A percentile compares a stretch with the other conserved stretches of the same genome.
Evolutionary conservation across 2,113 vertebrate species (phyloP).

Genomic region (Urocitellus parryii): DNA sequence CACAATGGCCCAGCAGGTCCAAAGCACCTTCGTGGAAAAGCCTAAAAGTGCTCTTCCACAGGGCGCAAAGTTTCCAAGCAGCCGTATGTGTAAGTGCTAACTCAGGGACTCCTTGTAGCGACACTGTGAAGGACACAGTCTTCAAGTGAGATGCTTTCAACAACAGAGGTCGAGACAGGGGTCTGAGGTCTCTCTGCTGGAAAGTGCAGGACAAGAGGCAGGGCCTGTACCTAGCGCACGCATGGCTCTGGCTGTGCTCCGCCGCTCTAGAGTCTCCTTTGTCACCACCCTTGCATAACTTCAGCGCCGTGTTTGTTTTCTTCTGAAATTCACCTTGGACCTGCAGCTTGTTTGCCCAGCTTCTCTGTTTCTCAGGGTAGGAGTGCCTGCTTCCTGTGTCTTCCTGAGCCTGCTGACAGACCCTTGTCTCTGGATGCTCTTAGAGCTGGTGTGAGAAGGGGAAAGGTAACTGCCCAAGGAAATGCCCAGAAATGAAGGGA

Average conservation of each 20-base stretch:
- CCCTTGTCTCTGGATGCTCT: not conserved
- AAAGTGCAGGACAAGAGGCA: not conserved
- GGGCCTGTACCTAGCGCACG: accelerated
- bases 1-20: not conserved
- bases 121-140: not conserved
- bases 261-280: not conserved
- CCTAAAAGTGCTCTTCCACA: not conserved
- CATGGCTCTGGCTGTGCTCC: not conserved
- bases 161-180: not conserved
- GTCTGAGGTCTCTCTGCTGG: not conserved
- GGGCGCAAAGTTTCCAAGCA: not conserved
- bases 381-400: no score
- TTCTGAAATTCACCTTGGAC: not conserved
- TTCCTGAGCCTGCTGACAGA: not conserved
- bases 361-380: not conserved
- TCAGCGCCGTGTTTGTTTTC: not conserved
- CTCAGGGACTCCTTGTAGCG: no score
- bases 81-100: accelerated
- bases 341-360: no score
- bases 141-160: not conserved
- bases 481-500: not conserved
- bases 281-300: not conserved
- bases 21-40: not conserved
- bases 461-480: not conserved
- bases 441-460: not conserved